Evolutionary conservation across 1,140 invertebrate species (phyloP), one percentile per base, ranked within the genome.

Genomic region (Cotesia typhae): DNA sequence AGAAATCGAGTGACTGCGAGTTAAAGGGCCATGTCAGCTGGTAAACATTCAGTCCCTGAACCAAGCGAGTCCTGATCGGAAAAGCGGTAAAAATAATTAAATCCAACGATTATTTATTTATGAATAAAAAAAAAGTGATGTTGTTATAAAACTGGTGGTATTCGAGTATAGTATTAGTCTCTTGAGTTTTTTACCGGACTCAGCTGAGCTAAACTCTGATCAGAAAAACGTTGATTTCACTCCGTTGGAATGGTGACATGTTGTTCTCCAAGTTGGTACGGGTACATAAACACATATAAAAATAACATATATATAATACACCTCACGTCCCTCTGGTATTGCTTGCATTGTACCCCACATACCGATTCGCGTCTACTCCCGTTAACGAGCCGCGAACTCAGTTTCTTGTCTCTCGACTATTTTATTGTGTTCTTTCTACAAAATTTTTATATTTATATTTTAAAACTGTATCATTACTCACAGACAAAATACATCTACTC

Each of bases 161-260:
- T 47, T 47, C 41, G 41, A 47, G 41, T 47, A 47, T 64, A 57
- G 52, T 53, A 41, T 66, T 47, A 64, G 3, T 47, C 41, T 59
- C 70, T 78, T 59, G 74, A 73, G 78, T 78, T 73, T 78, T 73
- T 76, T 28, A 63, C 55, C 37, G 57, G 57, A 37, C 69, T 61
- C 57, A 57, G 70, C 72, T 80, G 80, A 79, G 77, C 83, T 84
- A 84, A 85, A 83, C 79, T 74, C 82, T 81, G 82, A 85, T 85
- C 80, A 79, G 77, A 83, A 85, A 84, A 85, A 83, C 79, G 75
- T 83, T 81, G 81, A 85, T 85, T 84, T 82, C 83, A 81, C 83
- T 83, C 77, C 68, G 73, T 74, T 79, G 83, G 81, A 84, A 83
- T 84, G 80, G 79, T 83, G 81, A 84, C 80, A 82, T 79, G 77